Base-by-base conservation (phyloP, 1,140 invertebrate species). In the Eubasilissa regina region DNA sequence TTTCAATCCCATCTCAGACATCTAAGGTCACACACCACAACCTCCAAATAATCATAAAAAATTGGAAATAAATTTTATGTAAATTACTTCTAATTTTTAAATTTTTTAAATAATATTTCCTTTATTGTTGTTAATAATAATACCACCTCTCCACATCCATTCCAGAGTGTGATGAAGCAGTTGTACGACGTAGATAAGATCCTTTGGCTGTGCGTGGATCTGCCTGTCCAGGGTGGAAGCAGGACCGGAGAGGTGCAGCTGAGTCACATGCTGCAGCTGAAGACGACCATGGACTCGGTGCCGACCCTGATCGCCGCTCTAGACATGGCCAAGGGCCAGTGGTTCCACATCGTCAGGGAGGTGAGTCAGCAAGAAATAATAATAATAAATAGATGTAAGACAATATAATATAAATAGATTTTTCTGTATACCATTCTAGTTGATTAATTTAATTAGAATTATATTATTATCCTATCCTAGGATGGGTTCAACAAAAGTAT, bases 221-320 rank as follows among this genome's bases (percentile, higher is more conserved):
- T 87, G 1, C 90, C 92, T 75, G 88, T 90, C 7, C 89, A 92
- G 79, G 91, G 93, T 21, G 91, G 90, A 74, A 86, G 90, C 19
- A 85, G 90, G 55, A 88, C 88, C 58, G 92, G 92, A 0, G 95
- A 97, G 84, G 91, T 91, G 19, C 94, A 96, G 86, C 89, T 97
- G 43, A 96, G 96, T 84, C 94, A 95, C 84, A 89, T 94, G 3
- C 89, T 98, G 4, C 87, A 93, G 8, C 86, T 98, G 47, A 97
- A 97, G 88, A 93, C 93, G 66, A 92, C 93, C 0, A 88, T 97
- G 82, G 93, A 95, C 77, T 84, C 92, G 19, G 86, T 97, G 8
- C 92, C 93, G 11, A 91, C 92, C 44, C 86, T 97, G 0, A 84
- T 87, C n/a, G 88, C 90, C n/a, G 87, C 91, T 0, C 84, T 97